phyloP scores from a whole-genome alignment of 2,113 vertebrate species.

The Ciconia boyciana region DNA sequence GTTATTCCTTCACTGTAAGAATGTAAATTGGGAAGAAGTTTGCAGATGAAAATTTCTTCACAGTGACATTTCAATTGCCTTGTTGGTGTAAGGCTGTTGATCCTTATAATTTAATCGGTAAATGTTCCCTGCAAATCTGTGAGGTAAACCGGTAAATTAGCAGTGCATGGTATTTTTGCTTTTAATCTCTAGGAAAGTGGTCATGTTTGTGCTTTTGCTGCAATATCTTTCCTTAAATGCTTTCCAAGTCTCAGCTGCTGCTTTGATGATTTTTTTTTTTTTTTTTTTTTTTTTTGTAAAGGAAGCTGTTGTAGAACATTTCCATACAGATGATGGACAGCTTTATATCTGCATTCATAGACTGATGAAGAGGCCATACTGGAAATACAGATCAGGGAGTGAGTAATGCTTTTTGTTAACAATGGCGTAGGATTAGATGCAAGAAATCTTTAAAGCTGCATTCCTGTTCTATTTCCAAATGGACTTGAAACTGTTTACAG shows the following conservation, averaged over 20 bases:
- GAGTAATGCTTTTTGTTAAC: neutral
- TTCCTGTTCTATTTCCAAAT: neutral
- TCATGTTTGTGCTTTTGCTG: neutral
- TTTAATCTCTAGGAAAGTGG: neutral
- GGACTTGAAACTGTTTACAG: neutral
- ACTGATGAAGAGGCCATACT: neutral
- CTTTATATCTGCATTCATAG: neutral
- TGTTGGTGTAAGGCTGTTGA: neutral
- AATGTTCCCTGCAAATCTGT: neutral
- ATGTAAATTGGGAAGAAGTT: neutral
- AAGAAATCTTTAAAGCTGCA: neutral
- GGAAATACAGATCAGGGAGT: neutral
- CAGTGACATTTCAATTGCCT: neutral
- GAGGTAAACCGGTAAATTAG: neutral
- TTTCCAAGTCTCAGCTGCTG: neutral
- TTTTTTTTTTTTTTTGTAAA: neutral
- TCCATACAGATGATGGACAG: neutral
- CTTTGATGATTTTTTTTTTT: neutral
- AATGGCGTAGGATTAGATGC: neutral
- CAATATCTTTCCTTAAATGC: neutral
- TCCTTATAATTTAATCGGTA: neutral
- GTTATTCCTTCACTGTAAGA: neutral
- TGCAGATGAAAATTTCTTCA: neutral
- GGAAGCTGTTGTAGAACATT: neutral
- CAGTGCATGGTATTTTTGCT: neutral